phyloP scores from a whole-genome alignment of 2,113 vertebrate species.

The Tachycineta bicolor region DNA sequence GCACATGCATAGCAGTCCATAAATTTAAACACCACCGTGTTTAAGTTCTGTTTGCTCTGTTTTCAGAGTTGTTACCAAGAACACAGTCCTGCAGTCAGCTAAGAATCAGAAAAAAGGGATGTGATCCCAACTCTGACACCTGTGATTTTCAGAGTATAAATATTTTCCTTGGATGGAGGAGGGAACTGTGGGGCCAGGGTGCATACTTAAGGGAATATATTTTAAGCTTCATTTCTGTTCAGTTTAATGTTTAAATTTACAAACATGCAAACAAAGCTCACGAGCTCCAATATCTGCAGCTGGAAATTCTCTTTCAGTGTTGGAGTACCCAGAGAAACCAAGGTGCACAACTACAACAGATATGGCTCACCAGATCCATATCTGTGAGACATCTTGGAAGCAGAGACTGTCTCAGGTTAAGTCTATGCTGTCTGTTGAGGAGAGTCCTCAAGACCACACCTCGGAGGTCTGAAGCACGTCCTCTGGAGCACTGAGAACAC shows the following conservation, averaged over 20 bases:
- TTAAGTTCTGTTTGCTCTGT: neutral
- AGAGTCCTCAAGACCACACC: neutral
- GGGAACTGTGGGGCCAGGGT: neutral
- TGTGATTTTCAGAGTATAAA: neutral
- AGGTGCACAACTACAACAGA: neutral
- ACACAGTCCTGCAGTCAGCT: neutral
- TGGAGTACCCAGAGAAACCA: neutral
- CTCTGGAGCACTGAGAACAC: neutral
- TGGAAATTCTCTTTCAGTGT: neutral
- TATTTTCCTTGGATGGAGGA: neutral
- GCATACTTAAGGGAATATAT: neutral
- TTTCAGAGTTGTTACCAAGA: neutral
- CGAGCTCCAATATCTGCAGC: neutral
- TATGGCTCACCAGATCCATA: neutral
- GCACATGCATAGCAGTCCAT: neutral
- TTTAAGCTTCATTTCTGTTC: neutral
- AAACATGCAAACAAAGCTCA: neutral
- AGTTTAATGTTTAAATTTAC: neutral
- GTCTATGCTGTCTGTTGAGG: neutral
- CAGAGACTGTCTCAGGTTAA: neutral
- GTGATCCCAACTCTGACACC: neutral
- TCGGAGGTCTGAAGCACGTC: neutral
- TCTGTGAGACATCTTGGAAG: neutral
- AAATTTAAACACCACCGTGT: neutral
- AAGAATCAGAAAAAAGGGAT: neutral